These are phyloP conservation scores for Otolemur crassicaudatus DNA, from an alignment of 2,797 vertebrate species.

Conservation along the genomic window DNA sequence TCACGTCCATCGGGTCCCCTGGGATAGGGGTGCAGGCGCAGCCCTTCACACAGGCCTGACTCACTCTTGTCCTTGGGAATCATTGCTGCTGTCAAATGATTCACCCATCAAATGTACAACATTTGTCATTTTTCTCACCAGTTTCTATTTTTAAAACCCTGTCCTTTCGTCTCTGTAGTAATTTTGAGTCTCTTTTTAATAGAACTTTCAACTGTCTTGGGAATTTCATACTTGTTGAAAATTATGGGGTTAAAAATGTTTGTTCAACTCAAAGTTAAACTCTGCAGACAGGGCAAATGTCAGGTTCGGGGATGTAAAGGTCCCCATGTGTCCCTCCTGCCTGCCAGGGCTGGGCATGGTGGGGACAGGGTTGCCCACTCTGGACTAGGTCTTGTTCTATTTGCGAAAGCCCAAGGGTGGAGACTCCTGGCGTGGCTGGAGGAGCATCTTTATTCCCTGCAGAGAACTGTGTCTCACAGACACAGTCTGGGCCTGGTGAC, in stretches of 20 bases:
- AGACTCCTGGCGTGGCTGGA: fast-evolving
- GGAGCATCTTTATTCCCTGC: neutral
- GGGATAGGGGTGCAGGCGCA: fast-evolving
- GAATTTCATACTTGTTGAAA: neutral
- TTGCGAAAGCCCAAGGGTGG: fast-evolving
- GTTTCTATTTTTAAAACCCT: slow-evolving; percentile 13
- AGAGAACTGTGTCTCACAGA: neutral
- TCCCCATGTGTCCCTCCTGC: fast-evolving
- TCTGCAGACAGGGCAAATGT: fast-evolving
- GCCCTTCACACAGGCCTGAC: neutral
- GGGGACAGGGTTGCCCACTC: neutral
- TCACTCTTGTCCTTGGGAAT: neutral
- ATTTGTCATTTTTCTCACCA: neutral
- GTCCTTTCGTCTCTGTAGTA: slow-evolving; percentile 24
- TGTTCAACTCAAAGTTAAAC: neutral
- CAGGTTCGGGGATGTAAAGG: fast-evolving
- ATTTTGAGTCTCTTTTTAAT: neutral
- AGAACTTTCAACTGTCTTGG: neutral
- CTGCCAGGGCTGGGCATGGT: fast-evolving
- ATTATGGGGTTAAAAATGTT: neutral
- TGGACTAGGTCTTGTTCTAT: neutral
- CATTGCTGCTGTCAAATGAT: neutral
- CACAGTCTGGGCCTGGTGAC: fast-evolving
- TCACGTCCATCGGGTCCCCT: neutral
- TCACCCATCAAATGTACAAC: neutral